A percentile compares a stretch with the other conserved stretches of the same genome.
Conservation (phyloP, 2,888 invertebrate species). For the Ceriagrion tenellum region DNA sequence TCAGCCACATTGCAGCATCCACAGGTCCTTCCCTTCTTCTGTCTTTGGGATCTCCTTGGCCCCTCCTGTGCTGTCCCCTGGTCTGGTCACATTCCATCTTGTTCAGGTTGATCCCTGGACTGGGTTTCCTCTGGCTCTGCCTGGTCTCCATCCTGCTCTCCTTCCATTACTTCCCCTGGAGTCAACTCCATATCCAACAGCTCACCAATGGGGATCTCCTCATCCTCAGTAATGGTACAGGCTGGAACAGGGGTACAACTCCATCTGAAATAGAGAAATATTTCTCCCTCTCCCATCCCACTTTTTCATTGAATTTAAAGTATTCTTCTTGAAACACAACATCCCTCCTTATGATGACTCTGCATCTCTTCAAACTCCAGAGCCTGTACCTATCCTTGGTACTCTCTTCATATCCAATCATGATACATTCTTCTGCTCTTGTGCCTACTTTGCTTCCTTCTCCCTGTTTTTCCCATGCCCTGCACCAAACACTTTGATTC, state of each 20-base stretch:
- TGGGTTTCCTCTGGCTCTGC: slow-evolving; percentile 11
- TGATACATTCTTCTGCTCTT: not conserved
- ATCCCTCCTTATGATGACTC: slow-evolving; percentile 43
- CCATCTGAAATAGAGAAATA: not conserved
- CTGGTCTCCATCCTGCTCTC: not conserved
- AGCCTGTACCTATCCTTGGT: slow-evolving; percentile 68
- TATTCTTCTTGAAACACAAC: not conserved
- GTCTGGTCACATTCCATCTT: slow-evolving; percentile 23
- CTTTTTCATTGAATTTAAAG: not conserved
- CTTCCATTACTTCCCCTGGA: slow-evolving; percentile 9
- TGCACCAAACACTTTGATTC: not conserved
- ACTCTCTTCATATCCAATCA: slow-evolving; percentile 61
- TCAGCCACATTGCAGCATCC: slow-evolving; percentile 43
- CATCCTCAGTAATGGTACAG: not conserved
- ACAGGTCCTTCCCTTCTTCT: slow-evolving; percentile 47
- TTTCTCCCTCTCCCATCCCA: not conserved
- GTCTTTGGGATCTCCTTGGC: slow-evolving; percentile 40
- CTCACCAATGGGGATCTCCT: not conserved
- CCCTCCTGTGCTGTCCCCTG: slow-evolving; percentile 16
- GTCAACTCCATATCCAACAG: not conserved
- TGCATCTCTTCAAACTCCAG: slow-evolving; percentile 57
- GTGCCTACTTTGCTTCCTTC: not conserved
- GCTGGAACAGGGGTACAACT: not conserved
- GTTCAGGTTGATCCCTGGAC: not conserved
- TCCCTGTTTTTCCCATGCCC: not conserved